Evolutionary conservation across 1,140 invertebrate species (phyloP).

Genomic region (Drosophila insularis): DNA sequence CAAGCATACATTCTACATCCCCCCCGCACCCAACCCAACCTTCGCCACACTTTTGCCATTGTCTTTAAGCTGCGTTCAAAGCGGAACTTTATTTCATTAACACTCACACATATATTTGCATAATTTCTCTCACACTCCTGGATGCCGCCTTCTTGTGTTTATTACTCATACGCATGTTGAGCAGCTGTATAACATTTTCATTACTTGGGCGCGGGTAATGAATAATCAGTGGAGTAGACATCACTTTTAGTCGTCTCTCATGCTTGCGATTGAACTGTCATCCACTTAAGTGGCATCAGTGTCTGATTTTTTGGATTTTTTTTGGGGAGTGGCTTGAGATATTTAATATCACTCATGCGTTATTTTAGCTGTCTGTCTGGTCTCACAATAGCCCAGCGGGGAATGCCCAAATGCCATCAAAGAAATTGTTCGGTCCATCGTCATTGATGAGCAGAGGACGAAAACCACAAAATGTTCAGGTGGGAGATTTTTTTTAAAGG

Average conservation of each 20-base stretch:
- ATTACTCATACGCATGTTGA: conserved; percentile 78
- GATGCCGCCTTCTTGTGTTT: conserved; percentile 50
- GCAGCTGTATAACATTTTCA: conserved; percentile 77
- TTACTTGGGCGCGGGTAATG: conserved; percentile 69
- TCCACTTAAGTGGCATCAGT: conserved; percentile 9
- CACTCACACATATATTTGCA: conserved; percentile 67
- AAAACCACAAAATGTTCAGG: neutral
- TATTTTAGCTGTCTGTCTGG: conserved; percentile 1
- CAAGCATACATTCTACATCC: conserved; percentile 62
- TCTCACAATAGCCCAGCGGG: conserved; percentile 25
- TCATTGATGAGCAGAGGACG: neutral
- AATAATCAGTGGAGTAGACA: conserved; percentile 58
- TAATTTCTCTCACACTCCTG: conserved; percentile 49
- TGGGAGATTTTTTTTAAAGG: neutral
- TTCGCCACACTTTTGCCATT: neutral
- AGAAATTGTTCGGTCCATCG: conserved; percentile 40
- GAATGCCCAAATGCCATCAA: conserved; percentile 30
- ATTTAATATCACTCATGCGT: conserved; percentile 26
- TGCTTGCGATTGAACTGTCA: conserved; percentile 1
- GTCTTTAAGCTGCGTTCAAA: conserved; percentile 66
- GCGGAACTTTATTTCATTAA: conserved; percentile 77
- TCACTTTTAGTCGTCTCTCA: neutral
- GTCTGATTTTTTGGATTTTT: conserved; percentile 3
- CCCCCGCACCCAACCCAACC: neutral
- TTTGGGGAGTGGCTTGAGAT: neutral